Base-by-base conservation (phyloP, 2,888 invertebrate species). In the Andrena flavipes region DNA sequence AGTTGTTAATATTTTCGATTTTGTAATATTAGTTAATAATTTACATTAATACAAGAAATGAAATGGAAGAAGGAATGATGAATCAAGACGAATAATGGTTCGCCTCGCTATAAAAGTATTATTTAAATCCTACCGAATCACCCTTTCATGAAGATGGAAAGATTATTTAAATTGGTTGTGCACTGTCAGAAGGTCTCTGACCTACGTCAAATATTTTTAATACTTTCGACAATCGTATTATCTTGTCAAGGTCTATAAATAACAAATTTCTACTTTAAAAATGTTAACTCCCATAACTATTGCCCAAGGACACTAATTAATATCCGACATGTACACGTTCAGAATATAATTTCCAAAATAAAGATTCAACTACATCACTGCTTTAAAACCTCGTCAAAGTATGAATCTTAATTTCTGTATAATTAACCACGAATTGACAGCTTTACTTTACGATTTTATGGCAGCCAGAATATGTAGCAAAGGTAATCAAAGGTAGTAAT, bases 381-480 rank as follows among this genome's bases (percentile, higher is more conserved):
- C n/a, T 67, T 81, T 74, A 75, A 80, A 81, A 83, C 51, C 42
- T 69, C 51, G 83, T 76, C 75, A 73, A 85, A 75, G 65, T 81
- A 76, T 69, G 63, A 73, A 84, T 77, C 6, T 74, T 79, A 33
- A 56, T 75, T 79, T 26, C 30, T 70, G 42, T 77, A 78, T 81
- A 83, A 77, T 84, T 51, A 83, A 67, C 63, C 29, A 35, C 79
- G 59, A 88, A 84, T 88, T 79, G 80, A 84, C 79, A 82, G 87
- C 80, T 49, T 80, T 80, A 74, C 70, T 81, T 72, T 87, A 82
- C 60, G 73, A 80, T 71, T 89, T 91, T 92, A 93, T 93, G 93
- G 93, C 93, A 93, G 92, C 92, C 91, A 91, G 91, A 93, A 92
- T 92, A 88, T 83, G 83, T 90, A 91, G 89, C 90, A 87, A 84